These are phyloP conservation scores for Dicrurus megarhynchus DNA, from an alignment of 2,113 vertebrate genomes.

Conservation along the genomic window DNA sequence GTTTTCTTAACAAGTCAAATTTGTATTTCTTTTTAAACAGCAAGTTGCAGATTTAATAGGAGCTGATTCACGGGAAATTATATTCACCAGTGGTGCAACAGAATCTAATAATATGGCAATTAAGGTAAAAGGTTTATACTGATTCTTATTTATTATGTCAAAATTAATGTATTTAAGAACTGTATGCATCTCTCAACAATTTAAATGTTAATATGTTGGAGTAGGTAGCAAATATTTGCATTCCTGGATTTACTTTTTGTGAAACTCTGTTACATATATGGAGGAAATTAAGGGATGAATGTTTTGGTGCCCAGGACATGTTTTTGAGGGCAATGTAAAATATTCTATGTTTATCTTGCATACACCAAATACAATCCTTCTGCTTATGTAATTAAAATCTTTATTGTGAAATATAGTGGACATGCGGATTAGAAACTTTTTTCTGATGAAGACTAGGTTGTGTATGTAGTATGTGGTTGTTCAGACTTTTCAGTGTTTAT, in stretches of 20 bases:
- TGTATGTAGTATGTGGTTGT: not conserved
- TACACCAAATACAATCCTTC: not conserved
- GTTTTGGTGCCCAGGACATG: not conserved
- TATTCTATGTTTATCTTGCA: not conserved
- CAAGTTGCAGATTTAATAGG: constrained; percentile 92
- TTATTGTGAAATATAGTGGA: not conserved
- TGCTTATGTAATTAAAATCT: not conserved
- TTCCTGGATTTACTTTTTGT: not conserved
- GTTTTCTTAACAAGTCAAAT: not conserved
- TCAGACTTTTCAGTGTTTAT: not conserved
- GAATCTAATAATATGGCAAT: constrained; percentile 98
- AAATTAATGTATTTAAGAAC: not conserved
- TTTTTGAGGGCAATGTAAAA: not conserved
- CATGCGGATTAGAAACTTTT: not conserved
- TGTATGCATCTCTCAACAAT: not conserved
- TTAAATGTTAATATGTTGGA: not conserved
- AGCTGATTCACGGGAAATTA: constrained; percentile 91
- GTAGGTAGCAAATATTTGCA: not conserved
- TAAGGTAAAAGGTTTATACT: constrained; percentile 78
- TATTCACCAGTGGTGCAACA: constrained; percentile 97
- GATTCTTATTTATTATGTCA: not conserved
- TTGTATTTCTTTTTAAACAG: constrained; percentile 67
- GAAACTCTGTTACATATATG: not conserved
- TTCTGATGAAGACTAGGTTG: not conserved
- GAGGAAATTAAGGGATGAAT: not conserved